Percentiles rank a stretch among this genome's conserved stretches.
Evolutionary conservation across 2,797 vertebrate species (phyloP).

Genomic region (Centropyge bicolor): DNA sequence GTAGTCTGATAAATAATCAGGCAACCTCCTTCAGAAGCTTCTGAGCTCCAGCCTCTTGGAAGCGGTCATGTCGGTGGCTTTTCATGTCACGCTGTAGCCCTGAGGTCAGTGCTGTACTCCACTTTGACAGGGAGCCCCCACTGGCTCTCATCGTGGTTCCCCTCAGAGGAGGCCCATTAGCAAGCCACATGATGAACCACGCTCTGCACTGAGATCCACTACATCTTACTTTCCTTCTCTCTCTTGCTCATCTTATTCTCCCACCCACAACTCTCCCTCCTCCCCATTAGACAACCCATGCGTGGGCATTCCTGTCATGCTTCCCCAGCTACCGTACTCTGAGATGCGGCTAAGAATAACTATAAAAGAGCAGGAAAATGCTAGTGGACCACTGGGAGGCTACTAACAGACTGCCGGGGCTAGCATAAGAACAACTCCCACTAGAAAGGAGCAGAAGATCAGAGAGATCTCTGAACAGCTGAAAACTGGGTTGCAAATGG

Average conservation of each 20-base stretch:
- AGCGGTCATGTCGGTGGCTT: slow-evolving; percentile 43
- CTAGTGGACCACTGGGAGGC: slow-evolving; percentile 44
- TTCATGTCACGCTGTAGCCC: slow-evolving; percentile 44
- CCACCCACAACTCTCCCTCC: slow-evolving; percentile 10
- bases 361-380: slow-evolving; percentile 48
- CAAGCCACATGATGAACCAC: slow-evolving; percentile 35
- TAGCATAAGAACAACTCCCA: slow-evolving; percentile 20
- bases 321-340: slow-evolving; percentile 39
- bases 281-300: slow-evolving; percentile 42
- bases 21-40: slow-evolving; percentile 12
- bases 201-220: slow-evolving; percentile 22
- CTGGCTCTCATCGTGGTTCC: slow-evolving; percentile 21
- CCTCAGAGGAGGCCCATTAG: slow-evolving; percentile 36
- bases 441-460: slow-evolving; percentile 8
- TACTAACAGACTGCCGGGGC: slow-evolving; percentile 33
- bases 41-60: slow-evolving; percentile 16
- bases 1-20: slow-evolving; percentile 2
- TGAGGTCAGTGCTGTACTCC: slow-evolving; percentile 48
- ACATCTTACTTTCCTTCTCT: slow-evolving; percentile 18
- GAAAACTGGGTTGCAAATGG: slow-evolving; percentile 34
- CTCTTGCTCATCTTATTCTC: slow-evolving; percentile 32
- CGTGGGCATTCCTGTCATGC: slow-evolving; percentile 56
- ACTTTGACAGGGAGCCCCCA: slow-evolving; percentile 33
- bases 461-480: not conserved
- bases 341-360: slow-evolving; percentile 70